Evolutionary conservation across 2,888 invertebrate genomes (phyloP).

Genomic region (Stegophylla sp.): DNA sequence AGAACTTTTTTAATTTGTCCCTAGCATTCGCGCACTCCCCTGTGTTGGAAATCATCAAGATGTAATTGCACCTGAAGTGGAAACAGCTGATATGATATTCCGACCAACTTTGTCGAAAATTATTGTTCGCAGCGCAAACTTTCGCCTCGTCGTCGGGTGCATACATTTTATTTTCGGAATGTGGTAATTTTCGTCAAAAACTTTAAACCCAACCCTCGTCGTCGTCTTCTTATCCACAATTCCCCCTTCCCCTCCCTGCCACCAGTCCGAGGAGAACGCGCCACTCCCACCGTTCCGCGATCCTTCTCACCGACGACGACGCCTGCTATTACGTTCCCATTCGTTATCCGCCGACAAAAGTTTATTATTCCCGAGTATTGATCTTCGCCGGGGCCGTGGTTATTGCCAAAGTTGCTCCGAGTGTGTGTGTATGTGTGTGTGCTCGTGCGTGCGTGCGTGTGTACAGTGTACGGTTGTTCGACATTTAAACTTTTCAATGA

Average conservation of each 20-base stretch:
- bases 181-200: slow-evolving; percentile 53
- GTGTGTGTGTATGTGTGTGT: neutral
- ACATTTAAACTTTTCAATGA: slow-evolving; percentile 46
- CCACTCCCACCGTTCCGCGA: neutral
- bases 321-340: slow-evolving; percentile 25
- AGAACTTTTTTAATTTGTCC: slow-evolving; percentile 32
- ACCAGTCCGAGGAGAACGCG: neutral
- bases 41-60: slow-evolving; percentile 5
- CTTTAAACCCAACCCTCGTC: slow-evolving; percentile 8
- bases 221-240: no score
- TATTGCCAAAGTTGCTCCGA: slow-evolving; percentile 41
- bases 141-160: slow-evolving; percentile 7
- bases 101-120: slow-evolving; percentile 18
- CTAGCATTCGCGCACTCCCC: neutral
- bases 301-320: neutral
- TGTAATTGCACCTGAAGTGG: slow-evolving; percentile 48
- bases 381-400: slow-evolving; percentile 18
- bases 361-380: slow-evolving; percentile 52
- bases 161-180: slow-evolving; percentile 38
- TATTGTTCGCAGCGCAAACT: slow-evolving; percentile 21
- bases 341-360: slow-evolving; percentile 52
- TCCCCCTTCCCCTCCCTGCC: neutral
- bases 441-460: neutral
- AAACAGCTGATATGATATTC: slow-evolving; percentile 43
- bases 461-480: slow-evolving; percentile 1